These are phyloP conservation scores for Drosophila kohkoa DNA, from an alignment of 1,140 invertebrate species.

Conservation along the genomic window DNA sequence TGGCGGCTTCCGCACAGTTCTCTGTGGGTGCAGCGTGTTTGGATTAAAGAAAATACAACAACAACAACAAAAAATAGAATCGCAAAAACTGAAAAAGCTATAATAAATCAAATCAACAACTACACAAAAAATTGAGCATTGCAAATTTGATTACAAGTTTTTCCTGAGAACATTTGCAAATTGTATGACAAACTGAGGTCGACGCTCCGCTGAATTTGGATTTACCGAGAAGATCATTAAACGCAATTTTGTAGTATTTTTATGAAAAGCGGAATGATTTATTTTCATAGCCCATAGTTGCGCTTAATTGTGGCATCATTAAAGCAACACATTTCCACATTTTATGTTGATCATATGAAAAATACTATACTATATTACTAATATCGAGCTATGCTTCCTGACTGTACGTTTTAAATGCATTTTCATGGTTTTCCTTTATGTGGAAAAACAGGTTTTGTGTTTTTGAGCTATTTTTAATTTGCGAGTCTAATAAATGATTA, in stretches of 20 bases:
- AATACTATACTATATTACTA: not conserved
- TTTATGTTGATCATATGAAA: constrained; percentile 14
- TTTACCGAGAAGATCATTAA: constrained; percentile 30
- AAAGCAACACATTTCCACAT: constrained; percentile 6
- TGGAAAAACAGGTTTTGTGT: not conserved
- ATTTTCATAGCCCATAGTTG: constrained; percentile 33
- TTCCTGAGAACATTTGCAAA: constrained; percentile 3
- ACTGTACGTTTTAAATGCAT: constrained; percentile 1
- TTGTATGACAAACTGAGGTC: constrained; percentile 13
- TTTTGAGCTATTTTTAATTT: not conserved
- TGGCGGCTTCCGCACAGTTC: constrained; percentile 29
- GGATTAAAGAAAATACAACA: not conserved
- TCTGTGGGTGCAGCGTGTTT: constrained; percentile 1
- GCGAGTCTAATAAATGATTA: constrained; percentile 27
- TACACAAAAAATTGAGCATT: constrained; percentile 21
- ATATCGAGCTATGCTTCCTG: constrained; percentile 2
- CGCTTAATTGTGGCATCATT: constrained; percentile 34
- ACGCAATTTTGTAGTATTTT: constrained; percentile 34
- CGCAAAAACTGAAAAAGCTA: constrained; percentile 2
- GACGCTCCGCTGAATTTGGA: constrained; percentile 8
- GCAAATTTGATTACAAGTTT: constrained; percentile 35
- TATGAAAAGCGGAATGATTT: constrained; percentile 35
- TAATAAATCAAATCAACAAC: constrained; percentile 48
- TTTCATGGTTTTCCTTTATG: constrained; percentile 5
- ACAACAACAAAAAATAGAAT: not conserved